Evolutionary conservation across 92 coral and sea anemone genomes (phyloP).

Genomic region (Blastomussa wellsi): DNA sequence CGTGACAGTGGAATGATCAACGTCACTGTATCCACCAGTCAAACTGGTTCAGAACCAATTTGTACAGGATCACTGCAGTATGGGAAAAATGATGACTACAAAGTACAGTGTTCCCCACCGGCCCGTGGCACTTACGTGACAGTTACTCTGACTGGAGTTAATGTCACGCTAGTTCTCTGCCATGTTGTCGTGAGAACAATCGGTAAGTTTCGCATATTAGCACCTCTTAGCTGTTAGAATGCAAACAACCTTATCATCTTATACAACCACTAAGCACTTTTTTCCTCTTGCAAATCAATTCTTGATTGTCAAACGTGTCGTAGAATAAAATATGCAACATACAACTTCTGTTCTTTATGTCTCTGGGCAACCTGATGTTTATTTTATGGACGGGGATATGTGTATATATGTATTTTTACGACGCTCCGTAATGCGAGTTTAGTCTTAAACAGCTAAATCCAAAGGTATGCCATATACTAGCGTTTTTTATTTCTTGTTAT

Average conservation of each 20-base stretch:
- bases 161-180: conserved; percentile 29
- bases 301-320: background rate
- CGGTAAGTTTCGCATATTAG: background rate
- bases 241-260: background rate
- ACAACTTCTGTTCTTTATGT: too few species aligned
- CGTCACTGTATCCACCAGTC: conserved; percentile 7
- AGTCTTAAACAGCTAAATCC: too few species aligned
- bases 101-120: conserved; percentile 17
- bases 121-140: conserved; percentile 3
- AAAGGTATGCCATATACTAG: too few species aligned
- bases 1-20: conserved; percentile 11
- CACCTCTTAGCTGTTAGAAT: background rate
- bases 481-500: too few species aligned
- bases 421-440: too few species aligned
- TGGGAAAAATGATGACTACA: background rate
- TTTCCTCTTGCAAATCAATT: background rate
- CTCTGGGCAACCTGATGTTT: too few species aligned
- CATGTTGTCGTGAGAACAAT: conserved; percentile 9
- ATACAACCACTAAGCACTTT: too few species aligned
- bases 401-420: too few species aligned
- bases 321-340: too few species aligned
- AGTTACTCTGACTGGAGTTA: conserved; percentile 3
- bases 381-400: too few species aligned
- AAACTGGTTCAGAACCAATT: background rate
- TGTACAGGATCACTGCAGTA: conserved; percentile 1